These are phyloP conservation scores for Plemyria rubiginata DNA, from an alignment of 2,888 invertebrate genomes.

Conservation along the genomic window DNA sequence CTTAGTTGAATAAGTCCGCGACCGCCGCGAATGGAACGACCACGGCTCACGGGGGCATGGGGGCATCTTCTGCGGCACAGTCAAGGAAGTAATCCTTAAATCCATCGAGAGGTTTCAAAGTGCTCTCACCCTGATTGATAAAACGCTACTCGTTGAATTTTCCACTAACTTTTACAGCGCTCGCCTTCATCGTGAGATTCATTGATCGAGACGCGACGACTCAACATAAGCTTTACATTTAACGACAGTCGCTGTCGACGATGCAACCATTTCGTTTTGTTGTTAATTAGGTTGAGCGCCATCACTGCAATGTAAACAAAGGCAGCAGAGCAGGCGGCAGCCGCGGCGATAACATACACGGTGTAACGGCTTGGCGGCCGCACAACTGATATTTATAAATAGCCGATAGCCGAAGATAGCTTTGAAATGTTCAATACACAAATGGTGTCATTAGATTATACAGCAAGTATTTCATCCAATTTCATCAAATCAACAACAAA, in stretches of 20 bases:
- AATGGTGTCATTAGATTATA: too few relatives aligned
- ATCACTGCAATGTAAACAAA: constrained; percentile 15
- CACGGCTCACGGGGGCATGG: too few relatives aligned
- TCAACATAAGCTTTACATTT: neutral
- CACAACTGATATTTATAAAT: constrained; percentile 18
- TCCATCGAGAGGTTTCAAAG: too few relatives aligned
- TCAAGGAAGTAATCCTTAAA: too few relatives aligned
- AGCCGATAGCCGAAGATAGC: neutral
- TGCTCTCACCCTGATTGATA: too few relatives aligned
- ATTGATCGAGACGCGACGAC: neutral
- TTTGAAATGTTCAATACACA: too few relatives aligned
- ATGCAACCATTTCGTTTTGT: neutral
- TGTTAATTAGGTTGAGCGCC: constrained; percentile 6
- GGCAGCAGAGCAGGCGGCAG: constrained; percentile 3
- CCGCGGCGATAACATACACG: constrained; percentile 19
- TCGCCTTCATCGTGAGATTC: neutral
- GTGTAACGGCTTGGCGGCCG: constrained; percentile 20
- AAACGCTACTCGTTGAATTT: too few relatives aligned
- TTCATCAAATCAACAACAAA: too few relatives aligned
- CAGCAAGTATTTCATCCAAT: too few relatives aligned
- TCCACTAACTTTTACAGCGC: neutral
- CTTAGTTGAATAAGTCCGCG: too few relatives aligned
- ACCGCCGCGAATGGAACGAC: too few relatives aligned
- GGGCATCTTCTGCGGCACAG: too few relatives aligned
- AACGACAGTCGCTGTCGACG: neutral